Evolutionary conservation across 30 jellyfish, hydroid and myxozoan species (phyloP), one percentile per base, ranked within the genome.

Genomic region (Sanderia malayensis): DNA sequence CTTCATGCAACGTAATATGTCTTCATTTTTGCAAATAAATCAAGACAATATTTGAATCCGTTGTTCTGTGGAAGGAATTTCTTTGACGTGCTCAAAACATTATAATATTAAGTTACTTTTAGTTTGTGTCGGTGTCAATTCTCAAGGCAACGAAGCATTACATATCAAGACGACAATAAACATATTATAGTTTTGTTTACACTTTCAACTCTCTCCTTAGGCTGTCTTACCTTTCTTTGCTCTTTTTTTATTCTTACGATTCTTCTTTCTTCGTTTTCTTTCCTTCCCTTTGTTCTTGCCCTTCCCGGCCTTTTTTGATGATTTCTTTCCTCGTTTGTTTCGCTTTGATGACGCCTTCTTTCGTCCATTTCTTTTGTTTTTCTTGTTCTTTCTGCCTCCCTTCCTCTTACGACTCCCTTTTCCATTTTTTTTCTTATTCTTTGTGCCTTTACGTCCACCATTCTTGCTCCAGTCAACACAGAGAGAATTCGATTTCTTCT

Each of bases 391-490:
- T 22, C 30, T 63, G 46, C 72, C 70, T 4, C 29, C 34, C 8
- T 49, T 33, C 53, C 31, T 55, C 61, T 41, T 57, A 26, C 28
- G 34, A 22, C 67, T 55, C 55, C 59, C 70, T 24, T 55, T 68
- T 31, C 57, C 58, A n/a, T 67, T 74, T 28, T 69, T 68, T 25
- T 47, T 60, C 61, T 69, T 70, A 17, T 22, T 21, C 22, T 58
- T 21, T 23, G 29, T 24, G 15, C 22, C 19, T 53, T 60, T 60
- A 2, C 22, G 9, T 4, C 22, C 49, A 6, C 47, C 47, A 3
- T 60, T 60, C 46, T 8, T 21, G 64, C 69, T 49, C 89, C 89
- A 78, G 31, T 69, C 93, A 60, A 83, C 80, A 74, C 97, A 83
- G 9, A 90, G 60, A 46, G 47, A 26, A 84, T 73, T 66, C 31